Conservation (phyloP, 2,113 vertebrate genomes). For the Chaetodon trifascialis region DNA sequence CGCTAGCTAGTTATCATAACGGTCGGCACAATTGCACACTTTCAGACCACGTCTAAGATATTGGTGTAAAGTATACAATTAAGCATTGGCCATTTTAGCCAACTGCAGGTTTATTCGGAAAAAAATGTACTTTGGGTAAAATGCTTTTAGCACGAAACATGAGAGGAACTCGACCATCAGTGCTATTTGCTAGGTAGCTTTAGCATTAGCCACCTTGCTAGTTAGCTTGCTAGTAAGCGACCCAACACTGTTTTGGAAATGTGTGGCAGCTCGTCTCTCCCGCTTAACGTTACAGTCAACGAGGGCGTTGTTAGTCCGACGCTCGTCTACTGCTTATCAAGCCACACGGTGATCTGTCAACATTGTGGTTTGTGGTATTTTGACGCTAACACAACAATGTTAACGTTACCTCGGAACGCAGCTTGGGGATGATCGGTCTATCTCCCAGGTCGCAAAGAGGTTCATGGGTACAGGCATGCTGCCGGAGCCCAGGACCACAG, state of each 20-base stretch:
- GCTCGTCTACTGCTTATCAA: slow-evolving; percentile 2
- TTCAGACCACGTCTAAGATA: neutral
- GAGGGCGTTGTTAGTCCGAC: slow-evolving; percentile 65
- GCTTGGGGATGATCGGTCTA: slow-evolving; percentile 87
- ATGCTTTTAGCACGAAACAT: slow-evolving; percentile 15
- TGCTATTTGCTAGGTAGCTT: slow-evolving; percentile 55
- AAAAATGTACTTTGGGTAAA: neutral
- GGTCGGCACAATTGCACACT: slow-evolving; percentile 6
- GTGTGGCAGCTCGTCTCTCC: slow-evolving; percentile 47
- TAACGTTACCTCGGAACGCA: slow-evolving; percentile 85
- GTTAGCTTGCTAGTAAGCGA: slow-evolving; percentile 65
- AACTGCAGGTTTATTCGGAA: neutral
- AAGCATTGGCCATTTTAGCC: neutral
- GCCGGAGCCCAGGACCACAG: slow-evolving; percentile 71
- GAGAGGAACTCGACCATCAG: slow-evolving; percentile 34
- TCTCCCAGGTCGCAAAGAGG: slow-evolving; percentile 88
- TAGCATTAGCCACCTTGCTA: slow-evolving; percentile 76
- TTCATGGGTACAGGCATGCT: slow-evolving; percentile 86
- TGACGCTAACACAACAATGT: slow-evolving; percentile 11
- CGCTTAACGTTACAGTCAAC: slow-evolving; percentile 17
- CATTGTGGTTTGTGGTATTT: neutral
- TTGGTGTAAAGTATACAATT: too few relatives aligned
- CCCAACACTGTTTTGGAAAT: slow-evolving; percentile 61
- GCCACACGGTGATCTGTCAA: slow-evolving; percentile 21
- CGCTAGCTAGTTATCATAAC: slow-evolving; percentile 48